Evolutionary conservation across 2,797 vertebrate genomes (phyloP).

Genomic region (Sebastes miniatus): DNA sequence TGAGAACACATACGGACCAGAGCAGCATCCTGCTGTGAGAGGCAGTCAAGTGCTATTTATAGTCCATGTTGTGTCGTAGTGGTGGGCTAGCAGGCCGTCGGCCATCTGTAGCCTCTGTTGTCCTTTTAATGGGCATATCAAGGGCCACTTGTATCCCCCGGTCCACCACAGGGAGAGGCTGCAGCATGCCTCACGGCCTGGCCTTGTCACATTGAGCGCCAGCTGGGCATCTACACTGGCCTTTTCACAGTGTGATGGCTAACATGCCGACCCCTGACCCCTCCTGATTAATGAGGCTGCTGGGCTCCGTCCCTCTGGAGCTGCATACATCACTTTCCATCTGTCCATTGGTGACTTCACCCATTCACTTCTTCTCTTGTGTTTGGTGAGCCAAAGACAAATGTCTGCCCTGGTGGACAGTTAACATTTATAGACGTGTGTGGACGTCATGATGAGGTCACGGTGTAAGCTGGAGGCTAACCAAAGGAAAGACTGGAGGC

Average conservation of each 20-base stretch:
- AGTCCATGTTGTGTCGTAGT: neutral
- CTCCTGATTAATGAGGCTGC: conserved; percentile 68
- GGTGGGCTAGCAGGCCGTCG: neutral
- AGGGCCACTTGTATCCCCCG: conserved; percentile 12
- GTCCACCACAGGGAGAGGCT: neutral
- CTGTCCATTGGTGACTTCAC: neutral
- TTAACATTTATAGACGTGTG: too few species aligned
- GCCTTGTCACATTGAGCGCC: conserved; percentile 46
- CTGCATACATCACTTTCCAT: conserved; percentile 2
- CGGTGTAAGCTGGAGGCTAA: too few species aligned
- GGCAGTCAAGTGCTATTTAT: neutral
- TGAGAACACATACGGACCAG: neutral
- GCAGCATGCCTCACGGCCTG: conserved; percentile 37
- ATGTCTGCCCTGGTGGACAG: too few species aligned
- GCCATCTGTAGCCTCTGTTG: conserved; percentile 1
- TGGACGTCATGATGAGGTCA: too few species aligned
- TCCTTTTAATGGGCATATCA: conserved; percentile 27
- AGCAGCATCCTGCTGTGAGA: neutral
- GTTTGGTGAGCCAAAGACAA: too few species aligned
- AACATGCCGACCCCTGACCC: conserved; percentile 59
- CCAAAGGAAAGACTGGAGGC: too few species aligned
- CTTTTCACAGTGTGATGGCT: conserved; percentile 54
- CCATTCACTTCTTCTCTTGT: neutral
- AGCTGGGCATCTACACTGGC: conserved; percentile 53
- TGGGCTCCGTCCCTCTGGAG: conserved; percentile 8